These are phyloP conservation scores for rat (Rattus norvegicus) DNA, from an alignment of 2,113 vertebrate genomes.

Conservation along the genomic window GRCr8 NC_086027.1:83078001-83078500, in stretches of 20 bases:
- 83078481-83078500: background rate
- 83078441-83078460: background rate
- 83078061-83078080: background rate
- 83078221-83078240: background rate
- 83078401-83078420: constrained; percentile 19
- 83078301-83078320: constrained; percentile 59
- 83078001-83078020: background rate
- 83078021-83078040: background rate
- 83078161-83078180: background rate
- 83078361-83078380: constrained; percentile 1
- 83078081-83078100: background rate
- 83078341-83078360: background rate
- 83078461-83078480: background rate
- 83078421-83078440: background rate
- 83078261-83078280: background rate
- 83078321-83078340: constrained; percentile 11
- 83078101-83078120: background rate
- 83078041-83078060: background rate
- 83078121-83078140: background rate
- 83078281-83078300: background rate
- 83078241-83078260: accelerated
- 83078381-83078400: constrained; percentile 76
- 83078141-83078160: background rate
- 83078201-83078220: constrained; percentile 21
- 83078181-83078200: background rate